phyloP scores from a whole-genome alignment of 2,888 invertebrate genomes.

The Xestia rhomboidea region DNA sequence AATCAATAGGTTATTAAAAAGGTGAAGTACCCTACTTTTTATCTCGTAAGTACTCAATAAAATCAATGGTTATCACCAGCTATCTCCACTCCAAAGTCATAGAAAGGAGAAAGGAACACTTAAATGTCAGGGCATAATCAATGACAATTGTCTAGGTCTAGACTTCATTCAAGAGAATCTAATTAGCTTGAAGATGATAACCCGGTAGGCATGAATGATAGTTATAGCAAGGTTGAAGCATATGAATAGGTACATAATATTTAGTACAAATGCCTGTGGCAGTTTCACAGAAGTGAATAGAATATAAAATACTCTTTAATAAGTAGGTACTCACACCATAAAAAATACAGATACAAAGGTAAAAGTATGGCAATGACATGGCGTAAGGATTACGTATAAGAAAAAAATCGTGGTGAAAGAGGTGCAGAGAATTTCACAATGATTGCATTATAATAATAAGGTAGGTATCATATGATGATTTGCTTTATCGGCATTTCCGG shows the following conservation, averaged over 20 bases:
- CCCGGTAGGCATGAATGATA: not conserved
- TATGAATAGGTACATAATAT: too few relatives aligned
- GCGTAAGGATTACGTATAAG: not conserved
- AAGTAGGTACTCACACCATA: too few relatives aligned
- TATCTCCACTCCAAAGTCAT: constrained; percentile 11
- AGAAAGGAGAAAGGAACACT: not conserved
- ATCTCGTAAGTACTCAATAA: constrained; percentile 1
- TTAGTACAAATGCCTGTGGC: too few relatives aligned
- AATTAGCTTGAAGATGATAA: not conserved
- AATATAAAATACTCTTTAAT: too few relatives aligned
- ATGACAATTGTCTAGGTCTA: not conserved
- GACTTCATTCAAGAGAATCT: constrained; percentile 21
- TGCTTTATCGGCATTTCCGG: constrained; percentile 35
- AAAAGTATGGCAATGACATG: too few relatives aligned
- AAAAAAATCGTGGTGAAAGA: constrained; percentile 39
- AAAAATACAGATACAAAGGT: too few relatives aligned
- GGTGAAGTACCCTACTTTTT: not conserved
- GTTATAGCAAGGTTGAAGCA: too few relatives aligned
- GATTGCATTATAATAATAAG: not conserved
- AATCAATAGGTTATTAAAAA: constrained; percentile 17
- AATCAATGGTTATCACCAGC: constrained; percentile 8
- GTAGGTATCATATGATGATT: constrained; percentile 6
- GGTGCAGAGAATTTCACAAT: constrained; percentile 23
- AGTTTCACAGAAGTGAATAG: not conserved
- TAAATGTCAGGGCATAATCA: not conserved